Percentiles rank a stretch among this genome's conserved stretches.
Evolutionary conservation across 2,113 vertebrate genomes (phyloP).

Genomic region (Apaloderma vittatum): DNA sequence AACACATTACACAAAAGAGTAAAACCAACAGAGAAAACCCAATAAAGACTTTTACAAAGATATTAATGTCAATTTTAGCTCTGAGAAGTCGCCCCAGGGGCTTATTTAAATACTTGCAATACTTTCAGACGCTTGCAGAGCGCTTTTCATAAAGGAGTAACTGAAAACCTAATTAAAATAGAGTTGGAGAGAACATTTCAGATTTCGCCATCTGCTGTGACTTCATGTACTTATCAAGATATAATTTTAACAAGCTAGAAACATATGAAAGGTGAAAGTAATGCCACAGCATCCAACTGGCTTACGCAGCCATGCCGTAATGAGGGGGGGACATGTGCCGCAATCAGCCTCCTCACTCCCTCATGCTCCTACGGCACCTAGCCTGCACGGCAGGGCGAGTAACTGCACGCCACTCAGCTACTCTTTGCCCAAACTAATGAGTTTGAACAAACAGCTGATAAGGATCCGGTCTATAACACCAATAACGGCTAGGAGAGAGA

Average conservation of each 20-base stretch:
- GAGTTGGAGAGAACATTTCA: constrained; percentile 42
- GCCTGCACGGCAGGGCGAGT: not conserved
- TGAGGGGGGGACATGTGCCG: not conserved
- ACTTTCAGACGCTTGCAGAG: not conserved
- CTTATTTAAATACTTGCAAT: constrained; percentile 41
- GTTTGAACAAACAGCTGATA: not conserved
- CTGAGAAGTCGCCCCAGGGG: not conserved
- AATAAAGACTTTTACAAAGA: not conserved
- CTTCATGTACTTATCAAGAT: constrained; percentile 47
- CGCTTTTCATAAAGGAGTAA: constrained; percentile 26
- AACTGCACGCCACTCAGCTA: not conserved
- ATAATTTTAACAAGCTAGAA: constrained; percentile 55
- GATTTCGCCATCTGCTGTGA: constrained; percentile 63
- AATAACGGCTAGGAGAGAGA: not conserved
- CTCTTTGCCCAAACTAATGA: not conserved
- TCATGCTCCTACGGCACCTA: not conserved
- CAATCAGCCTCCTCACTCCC: not conserved
- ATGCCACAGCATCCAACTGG: constrained; percentile 27
- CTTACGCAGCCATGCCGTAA: not conserved
- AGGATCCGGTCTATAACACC: not conserved
- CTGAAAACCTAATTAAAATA: constrained; percentile 49
- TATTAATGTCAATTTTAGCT: not conserved
- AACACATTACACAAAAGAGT: not conserved
- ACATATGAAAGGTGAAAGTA: constrained; percentile 57
- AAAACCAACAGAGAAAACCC: constrained; percentile 2